These are phyloP conservation scores for Actinernus sp. DNA, from an alignment of 92 coral and sea anemone species.

Conservation along the genomic window DNA sequence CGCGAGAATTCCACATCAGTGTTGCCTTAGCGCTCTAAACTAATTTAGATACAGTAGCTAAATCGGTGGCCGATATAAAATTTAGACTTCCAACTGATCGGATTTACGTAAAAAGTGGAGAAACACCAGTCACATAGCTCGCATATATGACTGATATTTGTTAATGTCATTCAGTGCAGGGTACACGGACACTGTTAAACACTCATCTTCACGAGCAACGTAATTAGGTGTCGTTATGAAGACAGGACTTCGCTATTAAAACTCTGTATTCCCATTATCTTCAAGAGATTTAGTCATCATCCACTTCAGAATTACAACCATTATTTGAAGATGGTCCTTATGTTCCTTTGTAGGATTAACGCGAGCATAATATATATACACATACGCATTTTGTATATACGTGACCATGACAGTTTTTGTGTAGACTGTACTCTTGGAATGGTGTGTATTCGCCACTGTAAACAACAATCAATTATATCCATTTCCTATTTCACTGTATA, in stretches of 20 bases:
- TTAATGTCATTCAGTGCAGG: too few relatives aligned
- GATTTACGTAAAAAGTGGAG: too few relatives aligned
- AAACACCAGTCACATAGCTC: too few relatives aligned
- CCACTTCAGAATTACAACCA: conserved; percentile 62
- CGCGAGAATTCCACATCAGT: too few relatives aligned
- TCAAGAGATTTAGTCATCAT: conserved; percentile 70
- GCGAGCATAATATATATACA: neutral
- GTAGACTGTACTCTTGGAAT: conserved; percentile 8
- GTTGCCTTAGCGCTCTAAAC: too few relatives aligned
- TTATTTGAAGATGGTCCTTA: conserved; percentile 11
- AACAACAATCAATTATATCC: conserved; percentile 39
- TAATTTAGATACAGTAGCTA: too few relatives aligned
- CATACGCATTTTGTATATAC: neutral
- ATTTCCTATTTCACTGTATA: conserved; percentile 36
- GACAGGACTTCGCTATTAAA: neutral
- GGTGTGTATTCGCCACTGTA: conserved; percentile 26
- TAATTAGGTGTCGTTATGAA: neutral
- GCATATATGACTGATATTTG: too few relatives aligned
- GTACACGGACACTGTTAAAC: too few relatives aligned
- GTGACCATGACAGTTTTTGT: conserved; percentile 20
- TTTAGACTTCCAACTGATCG: too few relatives aligned
- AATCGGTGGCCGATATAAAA: too few relatives aligned
- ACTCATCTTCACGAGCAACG: too few relatives aligned
- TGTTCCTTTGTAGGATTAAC: conserved; percentile 36
- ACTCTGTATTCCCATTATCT: conserved; percentile 16